phyloP scores from a whole-genome alignment of 2,888 invertebrate genomes.

The Drosophila formosana region DNA sequence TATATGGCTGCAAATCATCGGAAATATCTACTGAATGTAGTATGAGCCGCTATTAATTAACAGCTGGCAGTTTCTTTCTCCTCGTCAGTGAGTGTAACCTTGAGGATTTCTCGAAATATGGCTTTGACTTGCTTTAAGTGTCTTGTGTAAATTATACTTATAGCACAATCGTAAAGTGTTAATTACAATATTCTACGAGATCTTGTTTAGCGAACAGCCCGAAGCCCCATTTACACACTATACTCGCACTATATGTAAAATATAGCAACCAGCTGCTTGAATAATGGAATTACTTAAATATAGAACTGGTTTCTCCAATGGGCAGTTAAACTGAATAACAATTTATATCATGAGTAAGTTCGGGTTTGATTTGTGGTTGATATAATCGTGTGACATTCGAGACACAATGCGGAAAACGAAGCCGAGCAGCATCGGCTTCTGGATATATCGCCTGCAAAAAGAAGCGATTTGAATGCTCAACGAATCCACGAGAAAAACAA shows the following conservation, averaged over 20 bases:
- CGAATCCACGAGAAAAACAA: slow-evolving; percentile 24
- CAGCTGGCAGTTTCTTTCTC: slow-evolving; percentile 38
- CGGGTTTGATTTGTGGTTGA: slow-evolving; percentile 2
- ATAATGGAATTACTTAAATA: neutral
- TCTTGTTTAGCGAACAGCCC: neutral
- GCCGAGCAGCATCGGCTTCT: slow-evolving; percentile 34
- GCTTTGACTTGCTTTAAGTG: neutral
- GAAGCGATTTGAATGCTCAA: slow-evolving; percentile 43
- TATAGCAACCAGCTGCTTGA: neutral
- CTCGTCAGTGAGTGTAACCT: slow-evolving; percentile 31
- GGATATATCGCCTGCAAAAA: slow-evolving; percentile 23
- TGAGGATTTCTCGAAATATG: slow-evolving; percentile 25
- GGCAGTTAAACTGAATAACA: neutral
- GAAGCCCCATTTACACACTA: neutral
- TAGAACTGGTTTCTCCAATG: slow-evolving; percentile 32
- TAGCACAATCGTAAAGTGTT: slow-evolving; percentile 26
- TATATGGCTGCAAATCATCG: slow-evolving; percentile 47
- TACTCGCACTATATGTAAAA: neutral
- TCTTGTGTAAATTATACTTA: slow-evolving; percentile 41
- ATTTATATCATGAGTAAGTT: neutral
- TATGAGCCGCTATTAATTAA: slow-evolving; percentile 54
- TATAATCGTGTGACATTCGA: slow-evolving; percentile 22
- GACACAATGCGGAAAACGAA: slow-evolving; percentile 18
- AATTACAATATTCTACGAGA: slow-evolving; percentile 26
- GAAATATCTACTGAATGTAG: slow-evolving; percentile 8